phyloP scores from a whole-genome alignment of 2,113 vertebrate genomes.

The Sminthopsis crassicaudata region DNA sequence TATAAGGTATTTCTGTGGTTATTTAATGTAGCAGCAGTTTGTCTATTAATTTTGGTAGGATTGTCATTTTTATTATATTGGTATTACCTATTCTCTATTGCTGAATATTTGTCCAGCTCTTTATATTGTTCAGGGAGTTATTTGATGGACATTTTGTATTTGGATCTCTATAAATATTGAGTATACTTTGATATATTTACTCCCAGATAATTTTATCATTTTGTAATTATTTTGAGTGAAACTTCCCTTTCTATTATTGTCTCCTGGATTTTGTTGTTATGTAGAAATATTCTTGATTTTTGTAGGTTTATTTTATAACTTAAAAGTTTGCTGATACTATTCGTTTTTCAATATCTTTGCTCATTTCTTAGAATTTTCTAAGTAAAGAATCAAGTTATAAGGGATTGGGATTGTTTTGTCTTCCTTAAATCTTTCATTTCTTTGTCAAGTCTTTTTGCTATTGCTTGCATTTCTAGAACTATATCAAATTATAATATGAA shows the following conservation, averaged over 20 bases:
- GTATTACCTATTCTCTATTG: background rate
- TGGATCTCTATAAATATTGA: background rate
- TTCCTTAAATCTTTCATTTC: background rate
- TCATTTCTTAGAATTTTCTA: background rate
- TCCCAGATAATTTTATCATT: background rate
- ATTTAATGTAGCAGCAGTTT: background rate
- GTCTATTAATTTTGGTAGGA: background rate
- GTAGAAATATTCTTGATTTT: no score
- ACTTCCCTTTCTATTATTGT: background rate
- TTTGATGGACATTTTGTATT: background rate
- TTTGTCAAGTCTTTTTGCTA: background rate
- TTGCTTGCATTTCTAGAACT: background rate
- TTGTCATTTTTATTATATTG: background rate
- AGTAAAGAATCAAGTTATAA: background rate
- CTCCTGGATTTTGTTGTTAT: background rate
- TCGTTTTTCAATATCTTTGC: background rate
- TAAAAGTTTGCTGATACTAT: background rate
- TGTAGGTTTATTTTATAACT: background rate
- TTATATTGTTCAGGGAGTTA: background rate
- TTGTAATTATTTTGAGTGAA: no score
- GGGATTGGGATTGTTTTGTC: background rate
- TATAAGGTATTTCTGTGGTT: background rate
- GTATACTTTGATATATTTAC: background rate
- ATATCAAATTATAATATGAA: background rate
- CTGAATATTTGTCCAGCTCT: background rate